Base-by-base conservation (phyloP, 2,113 vertebrate species). In the Prunella himalayana region DNA sequence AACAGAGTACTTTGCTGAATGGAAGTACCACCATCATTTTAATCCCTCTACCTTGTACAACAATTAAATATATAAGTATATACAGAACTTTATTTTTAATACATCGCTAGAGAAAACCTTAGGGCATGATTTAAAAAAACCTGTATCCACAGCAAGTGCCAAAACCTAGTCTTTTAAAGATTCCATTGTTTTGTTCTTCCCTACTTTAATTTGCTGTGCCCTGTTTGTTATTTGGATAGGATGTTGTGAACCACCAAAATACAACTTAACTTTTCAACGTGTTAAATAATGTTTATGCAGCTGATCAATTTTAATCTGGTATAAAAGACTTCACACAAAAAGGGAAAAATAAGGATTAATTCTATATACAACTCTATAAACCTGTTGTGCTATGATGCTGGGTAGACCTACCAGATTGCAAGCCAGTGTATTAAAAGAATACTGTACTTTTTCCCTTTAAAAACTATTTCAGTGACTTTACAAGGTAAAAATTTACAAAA, bases 401-500 rank as follows among this genome's bases (percentile, higher is more conserved):
- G 93, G 71, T 50, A 98, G 98, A 98, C 98, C 98, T 98, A 99
- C 97, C 99, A 99, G 99, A 98, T 98, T 98, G 98, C 98, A 98
- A 99, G 99, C 98, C 99, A 99, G 99, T 99, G 98, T 98, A 99
- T 98, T 98, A 98, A 99, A 99, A 99, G 98, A 99, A 99, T 98
- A 98, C 98, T 98, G 98, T 97, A 98, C 98, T 98, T 98, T 98
- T 98, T 99, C 98, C 98, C 97, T 99, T 98, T 98, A 98, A 99
- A 99, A 99, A 99, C 98, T 98, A 98, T 97, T 98, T 99, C 98
- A 99, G 98, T 98, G 98, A 99, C 99, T 99, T 99, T 99, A 99
- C 99, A 99, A 99, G 98, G 98, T 99, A 99, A 99, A 99, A 99
- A 99, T 99, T 98, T 99, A 99, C 99, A 99, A 99, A 99, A 99